phyloP scores from a whole-genome alignment of 2,113 vertebrate genomes.

The Takifugu flavidus region DNA sequence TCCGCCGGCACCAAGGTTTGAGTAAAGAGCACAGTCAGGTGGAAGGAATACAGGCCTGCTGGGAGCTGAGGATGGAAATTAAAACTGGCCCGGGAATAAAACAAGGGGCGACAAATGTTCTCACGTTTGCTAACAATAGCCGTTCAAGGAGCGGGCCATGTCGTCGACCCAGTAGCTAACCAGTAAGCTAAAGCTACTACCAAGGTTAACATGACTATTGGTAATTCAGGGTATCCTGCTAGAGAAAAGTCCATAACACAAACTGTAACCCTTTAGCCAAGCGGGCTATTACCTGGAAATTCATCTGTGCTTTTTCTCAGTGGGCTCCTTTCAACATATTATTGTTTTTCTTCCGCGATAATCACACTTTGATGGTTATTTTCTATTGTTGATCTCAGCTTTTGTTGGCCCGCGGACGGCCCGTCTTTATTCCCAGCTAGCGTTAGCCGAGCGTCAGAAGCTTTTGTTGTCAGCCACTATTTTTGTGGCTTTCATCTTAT shows the following conservation, averaged over 20 bases:
- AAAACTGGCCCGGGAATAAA: slow-evolving; percentile 64
- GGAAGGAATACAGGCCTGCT: slow-evolving; percentile 76
- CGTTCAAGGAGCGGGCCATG: slow-evolving; percentile 30
- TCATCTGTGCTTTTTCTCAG: slow-evolving; percentile 60
- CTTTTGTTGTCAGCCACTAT: slow-evolving; percentile 37
- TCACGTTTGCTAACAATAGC: slow-evolving; percentile 69
- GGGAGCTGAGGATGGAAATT: slow-evolving; percentile 74
- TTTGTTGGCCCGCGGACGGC: slow-evolving; percentile 49
- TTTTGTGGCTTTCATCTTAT: slow-evolving; percentile 69
- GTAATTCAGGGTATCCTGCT: too few species aligned
- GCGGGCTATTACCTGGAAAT: slow-evolving; percentile 50
- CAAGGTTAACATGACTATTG: too few species aligned
- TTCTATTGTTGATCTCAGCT: slow-evolving; percentile 39
- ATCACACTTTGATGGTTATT: slow-evolving; percentile 53
- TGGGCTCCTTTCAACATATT: slow-evolving; percentile 24
- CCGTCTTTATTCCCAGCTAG: slow-evolving; percentile 44
- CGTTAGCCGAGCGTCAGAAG: slow-evolving; percentile 40
- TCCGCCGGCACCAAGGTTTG: slow-evolving; percentile 47
- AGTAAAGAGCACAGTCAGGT: slow-evolving; percentile 74
- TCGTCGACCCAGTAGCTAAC: too few species aligned
- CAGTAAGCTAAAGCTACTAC: too few species aligned
- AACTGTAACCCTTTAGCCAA: slow-evolving; percentile 13
- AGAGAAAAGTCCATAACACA: not conserved
- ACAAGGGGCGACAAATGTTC: slow-evolving; percentile 62
- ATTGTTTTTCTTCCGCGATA: slow-evolving; percentile 7